phyloP scores from a whole-genome alignment of 2,797 vertebrate genomes.

The Gallinago solitaria region DNA sequence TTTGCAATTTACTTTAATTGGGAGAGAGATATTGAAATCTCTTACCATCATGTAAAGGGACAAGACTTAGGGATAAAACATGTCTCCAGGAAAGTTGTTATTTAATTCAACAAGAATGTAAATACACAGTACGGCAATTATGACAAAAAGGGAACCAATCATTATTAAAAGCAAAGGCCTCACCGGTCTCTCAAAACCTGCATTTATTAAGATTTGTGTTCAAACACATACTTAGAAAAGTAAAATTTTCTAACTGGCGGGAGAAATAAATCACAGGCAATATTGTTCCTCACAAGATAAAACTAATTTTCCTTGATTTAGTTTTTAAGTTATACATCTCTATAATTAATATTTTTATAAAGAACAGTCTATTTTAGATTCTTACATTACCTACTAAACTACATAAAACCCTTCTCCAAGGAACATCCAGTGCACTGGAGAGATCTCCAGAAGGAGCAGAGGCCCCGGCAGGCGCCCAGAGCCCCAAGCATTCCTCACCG shows the following conservation, averaged over 20 bases:
- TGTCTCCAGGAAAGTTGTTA: background rate
- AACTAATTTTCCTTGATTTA: background rate
- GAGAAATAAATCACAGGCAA: background rate
- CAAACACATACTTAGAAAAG: background rate
- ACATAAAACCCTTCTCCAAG: conserved; percentile 23
- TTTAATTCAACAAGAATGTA: background rate
- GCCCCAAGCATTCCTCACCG: conserved; percentile 14
- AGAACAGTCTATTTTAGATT: background rate
- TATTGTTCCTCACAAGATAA: background rate
- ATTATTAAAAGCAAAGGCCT: background rate
- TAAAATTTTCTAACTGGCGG: background rate
- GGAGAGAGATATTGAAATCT: background rate
- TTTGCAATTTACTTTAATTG: background rate
- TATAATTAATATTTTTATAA: background rate
- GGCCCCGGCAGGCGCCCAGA: background rate
- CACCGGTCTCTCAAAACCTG: background rate
- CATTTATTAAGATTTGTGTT: background rate
- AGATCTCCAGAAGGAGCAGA: background rate
- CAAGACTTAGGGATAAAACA: background rate
- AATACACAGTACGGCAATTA: background rate
- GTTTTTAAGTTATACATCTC: background rate
- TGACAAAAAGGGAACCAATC: background rate
- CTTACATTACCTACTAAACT: background rate
- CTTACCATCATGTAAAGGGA: background rate
- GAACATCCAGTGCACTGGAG: background rate